phyloP scores from a whole-genome alignment of 1,140 invertebrate species.

The Nymphalis io region DNA sequence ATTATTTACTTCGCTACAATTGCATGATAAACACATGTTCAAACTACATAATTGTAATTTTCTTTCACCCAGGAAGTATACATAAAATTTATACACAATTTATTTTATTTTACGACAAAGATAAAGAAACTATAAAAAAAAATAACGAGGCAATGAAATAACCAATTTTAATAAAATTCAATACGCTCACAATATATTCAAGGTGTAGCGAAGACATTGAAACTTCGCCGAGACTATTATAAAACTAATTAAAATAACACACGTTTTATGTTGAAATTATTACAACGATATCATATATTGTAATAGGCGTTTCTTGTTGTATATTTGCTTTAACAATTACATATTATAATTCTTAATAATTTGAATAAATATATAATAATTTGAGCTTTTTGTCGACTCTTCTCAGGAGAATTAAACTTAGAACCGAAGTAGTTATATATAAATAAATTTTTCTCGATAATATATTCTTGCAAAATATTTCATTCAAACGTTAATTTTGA shows the following conservation, averaged over 20 bases:
- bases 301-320: background rate
- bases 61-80: background rate
- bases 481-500: too few relatives aligned
- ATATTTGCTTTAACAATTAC: background rate
- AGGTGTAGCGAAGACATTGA: background rate
- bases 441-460: too few relatives aligned
- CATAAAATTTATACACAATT: constrained; percentile 10
- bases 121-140: constrained; percentile 25
- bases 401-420: too few relatives aligned
- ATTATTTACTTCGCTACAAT: too few relatives aligned
- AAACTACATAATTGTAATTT: background rate
- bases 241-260: background rate
- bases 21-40: background rate
- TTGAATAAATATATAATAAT: too few relatives aligned
- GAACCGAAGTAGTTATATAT: too few relatives aligned
- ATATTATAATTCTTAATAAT: too few relatives aligned
- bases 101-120: constrained; percentile 18
- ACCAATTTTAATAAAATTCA: background rate
- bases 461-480: too few relatives aligned
- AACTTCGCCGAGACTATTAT: background rate
- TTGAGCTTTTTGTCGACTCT: too few relatives aligned
- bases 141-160: constrained; percentile 15
- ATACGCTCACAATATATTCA: background rate
- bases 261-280: constrained; percentile 1
- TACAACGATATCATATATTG: background rate